Evolutionary conservation across 2,797 vertebrate species (phyloP), one percentile per base, ranked within the genome.

Genomic region (Rhyacichthys aspro): DNA sequence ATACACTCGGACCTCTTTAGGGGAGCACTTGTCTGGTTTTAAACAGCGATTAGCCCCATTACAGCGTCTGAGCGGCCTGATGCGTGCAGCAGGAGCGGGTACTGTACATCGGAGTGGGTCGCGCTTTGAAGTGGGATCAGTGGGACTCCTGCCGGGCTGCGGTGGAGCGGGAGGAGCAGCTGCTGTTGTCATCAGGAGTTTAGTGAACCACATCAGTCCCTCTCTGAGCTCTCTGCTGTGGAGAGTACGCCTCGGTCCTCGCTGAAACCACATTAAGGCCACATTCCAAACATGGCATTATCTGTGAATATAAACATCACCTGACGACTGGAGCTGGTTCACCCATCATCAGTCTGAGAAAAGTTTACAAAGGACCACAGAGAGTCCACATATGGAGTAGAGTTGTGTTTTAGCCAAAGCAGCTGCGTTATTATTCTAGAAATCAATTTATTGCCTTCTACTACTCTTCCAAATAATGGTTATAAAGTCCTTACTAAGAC

Each of bases 181-280:
- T 83, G 87, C 32, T 66, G 48, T 37, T 68, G 60, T 77, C 75
- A 76, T 85, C 85, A 82, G 59, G 11, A 59, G 34, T 42, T 70
- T 39, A 32, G 10, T 23, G 16, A 39, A 63, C 18, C 55, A 48
- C 54, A 54, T 5, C 34, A 0, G 55, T 45, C 14, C 48, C 46
- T 9, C 63, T 4, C 34, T 11, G 32, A 49, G 44, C 56, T 43
- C 32, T 3, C 23, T 11, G 32, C 17, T 48, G 52, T 5, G 46
- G 12, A 1, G 8, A 9, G n/a, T 15, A 15, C 55, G 48, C 47
- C 23, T 0, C 1, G 59, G 80, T 76, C 81, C 70, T 76, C 53
- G 32, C 3, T 65, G 74, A 66, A 81, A 73, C 61, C 44, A 7
- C 61, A 80, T 57, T 57, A 17, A 19, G 23, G 11, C 17, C 6